Base-by-base conservation (phyloP, 2,113 vertebrate genomes). In the Himantopus leucocephalus region DNA sequence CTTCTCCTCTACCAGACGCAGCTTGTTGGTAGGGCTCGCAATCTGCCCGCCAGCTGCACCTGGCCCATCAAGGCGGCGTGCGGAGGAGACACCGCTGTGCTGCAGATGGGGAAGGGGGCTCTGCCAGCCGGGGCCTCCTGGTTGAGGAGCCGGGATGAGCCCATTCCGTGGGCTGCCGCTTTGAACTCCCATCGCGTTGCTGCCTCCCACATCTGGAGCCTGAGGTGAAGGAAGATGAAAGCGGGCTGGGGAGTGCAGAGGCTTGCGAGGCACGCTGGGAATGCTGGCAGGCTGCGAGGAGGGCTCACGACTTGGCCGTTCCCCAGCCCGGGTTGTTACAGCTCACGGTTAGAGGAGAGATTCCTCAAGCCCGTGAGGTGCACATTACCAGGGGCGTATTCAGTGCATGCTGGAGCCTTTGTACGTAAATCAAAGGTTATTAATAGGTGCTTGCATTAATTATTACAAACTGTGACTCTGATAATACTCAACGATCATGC, bases 141-240 rank as follows among this genome's bases (percentile, higher is more conserved):
- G 0, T 0, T 22, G 39, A 85, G 35, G 24, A 48, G 66, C 53
- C 30, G 52, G 43, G 81, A 73, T 52, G 85, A 76, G 30, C 66
- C 79, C 16, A 1, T 68, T 79, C 12, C 4, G 16, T 10, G 53
- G 70, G 43, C 62, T 79, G 77, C 70, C 1, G 56, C 96, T 97
- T 96, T 96, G 92, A 97, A 96, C 93, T 96, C 48, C 58, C 72
- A 47, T 86, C 26, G 2, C 6, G 3, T 34, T 26, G 50, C 82
- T 88, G 91, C 95, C 96, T 96, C 96, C 96, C 93, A 90, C 96
- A 93, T 91, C 84, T 96, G 96, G 81, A 70, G 84, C 96, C 96
- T 22, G 77, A 93, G 93, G 96, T 82, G 90, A 82, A 92, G 81
- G 70, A 81, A 93, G 96, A 97, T 97, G 93, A 97, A 97, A 97